Evolutionary conservation across 2,888 invertebrate species (phyloP).

Genomic region (Orthosia gracilis): DNA sequence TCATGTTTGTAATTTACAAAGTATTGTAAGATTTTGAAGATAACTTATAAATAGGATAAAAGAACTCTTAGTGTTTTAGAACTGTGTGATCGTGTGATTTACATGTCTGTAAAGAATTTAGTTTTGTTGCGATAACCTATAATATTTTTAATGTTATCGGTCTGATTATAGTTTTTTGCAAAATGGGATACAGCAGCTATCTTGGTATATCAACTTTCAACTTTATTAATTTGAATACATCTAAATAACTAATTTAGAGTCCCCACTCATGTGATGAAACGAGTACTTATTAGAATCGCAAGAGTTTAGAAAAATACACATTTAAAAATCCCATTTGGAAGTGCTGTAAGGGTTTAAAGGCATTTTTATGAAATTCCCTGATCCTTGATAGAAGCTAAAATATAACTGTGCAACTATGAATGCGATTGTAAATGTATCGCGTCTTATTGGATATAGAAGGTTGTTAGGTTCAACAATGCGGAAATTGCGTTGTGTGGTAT

Average conservation of each 20-base stretch:
- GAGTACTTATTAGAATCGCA: not conserved
- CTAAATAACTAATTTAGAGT: not conserved
- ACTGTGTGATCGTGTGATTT: constrained; percentile 15
- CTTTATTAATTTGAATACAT: not conserved
- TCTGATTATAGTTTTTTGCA: not conserved
- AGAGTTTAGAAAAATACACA: not conserved
- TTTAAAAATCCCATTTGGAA: not conserved
- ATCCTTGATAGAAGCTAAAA: constrained; percentile 4
- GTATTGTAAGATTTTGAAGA: not conserved
- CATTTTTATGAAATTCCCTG: not conserved
- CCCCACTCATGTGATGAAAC: not conserved
- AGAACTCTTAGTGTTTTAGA: not conserved
- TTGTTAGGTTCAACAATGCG: constrained; percentile 75
- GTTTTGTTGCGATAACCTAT: constrained; percentile 33
- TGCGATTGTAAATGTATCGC: constrained; percentile 74
- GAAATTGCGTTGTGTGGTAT: constrained; percentile 83
- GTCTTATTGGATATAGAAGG: constrained; percentile 74
- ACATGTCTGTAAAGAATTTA: not conserved
- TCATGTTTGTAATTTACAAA: constrained; percentile 1
- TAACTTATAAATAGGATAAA: not conserved
- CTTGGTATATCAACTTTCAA: constrained; percentile 20
- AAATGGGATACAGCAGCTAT: constrained; percentile 24
- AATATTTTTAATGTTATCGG: constrained; percentile 5
- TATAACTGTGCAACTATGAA: constrained; percentile 68
- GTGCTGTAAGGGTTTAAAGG: not conserved